Evolutionary conservation across 2,113 vertebrate genomes (phyloP).

Genomic region (Epinephelus lanceolatus): DNA sequence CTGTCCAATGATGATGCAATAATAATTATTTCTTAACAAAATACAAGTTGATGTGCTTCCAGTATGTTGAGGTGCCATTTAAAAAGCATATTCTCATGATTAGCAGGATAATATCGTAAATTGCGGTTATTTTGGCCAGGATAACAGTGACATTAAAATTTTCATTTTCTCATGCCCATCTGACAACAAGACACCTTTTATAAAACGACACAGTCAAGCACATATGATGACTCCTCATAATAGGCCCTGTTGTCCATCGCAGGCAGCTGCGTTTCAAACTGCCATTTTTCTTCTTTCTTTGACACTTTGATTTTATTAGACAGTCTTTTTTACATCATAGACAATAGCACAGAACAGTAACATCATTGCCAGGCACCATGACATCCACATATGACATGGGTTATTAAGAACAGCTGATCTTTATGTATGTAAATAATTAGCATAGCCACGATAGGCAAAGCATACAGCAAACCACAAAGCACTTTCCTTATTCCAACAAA

Average conservation of each 20-base stretch:
- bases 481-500: background rate
- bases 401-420: background rate
- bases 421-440: background rate
- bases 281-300: background rate
- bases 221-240: background rate
- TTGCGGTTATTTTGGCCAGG: too few relatives aligned
- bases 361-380: constrained; percentile 1
- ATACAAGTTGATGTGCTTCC: too few relatives aligned
- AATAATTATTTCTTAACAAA: too few relatives aligned
- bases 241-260: background rate
- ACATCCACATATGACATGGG: background rate
- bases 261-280: background rate
- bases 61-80: too few relatives aligned
- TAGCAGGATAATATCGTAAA: too few relatives aligned
- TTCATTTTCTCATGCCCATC: background rate
- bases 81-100: too few relatives aligned
- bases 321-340: background rate
- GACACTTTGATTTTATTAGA: background rate
- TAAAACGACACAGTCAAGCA: background rate
- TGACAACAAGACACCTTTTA: constrained; percentile 1
- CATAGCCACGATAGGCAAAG: background rate
- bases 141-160: too few relatives aligned
- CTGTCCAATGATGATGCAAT: too few relatives aligned
- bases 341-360: constrained; percentile 21
- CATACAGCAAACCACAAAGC: background rate